Evolutionary conservation across 2,888 invertebrate genomes (phyloP), one percentile per base, ranked within the genome.

Genomic region (Drosophila formosana): DNA sequence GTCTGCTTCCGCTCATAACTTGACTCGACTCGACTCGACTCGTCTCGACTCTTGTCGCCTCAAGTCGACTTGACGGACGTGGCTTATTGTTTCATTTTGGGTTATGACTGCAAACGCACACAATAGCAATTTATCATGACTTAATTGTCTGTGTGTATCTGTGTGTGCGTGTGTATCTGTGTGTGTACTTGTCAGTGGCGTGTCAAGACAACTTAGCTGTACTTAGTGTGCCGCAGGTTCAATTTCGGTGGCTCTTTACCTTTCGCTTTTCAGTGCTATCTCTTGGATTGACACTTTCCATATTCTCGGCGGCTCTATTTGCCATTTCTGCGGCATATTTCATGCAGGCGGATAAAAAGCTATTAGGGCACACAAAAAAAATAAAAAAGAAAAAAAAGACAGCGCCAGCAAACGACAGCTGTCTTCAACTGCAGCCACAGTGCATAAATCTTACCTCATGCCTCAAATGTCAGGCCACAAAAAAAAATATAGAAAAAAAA

Each of bases 31-130:
- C 66, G 63, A 43, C 69, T 86, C 69, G 53, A 39, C 61, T 75
- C 60, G 60, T 66, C 84, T 88, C 74, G 71, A 65, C 79, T 89
- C 82, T 79, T 78, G 87, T 73, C 73, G 81, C 87, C 88, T 83
- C 87, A 81, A 86, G 79, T 73, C 74, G 89, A 74, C 89, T 79
- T 87, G 89, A 85, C 87, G 89, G 89, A 85, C 88, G 84, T 84
- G 84, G 85, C 85, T 89, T 89, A 85, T 89, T 89, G 85, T 89
- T 89, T 88, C 88, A 84, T 84, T 88, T 88, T 72, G 79, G 75
- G 62, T 75, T 78, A 69, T 76, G 79, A 78, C 76, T 84, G 75
- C 62, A 75, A 82, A 82, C 85, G 84, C 86, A 89, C 79, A 84
- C 80, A 84, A 89, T 79, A 79, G 80, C 76, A 87, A 89, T 88